Evolutionary conservation across 2,888 invertebrate genomes (phyloP).

Genomic region (Bimastos eiseni): DNA sequence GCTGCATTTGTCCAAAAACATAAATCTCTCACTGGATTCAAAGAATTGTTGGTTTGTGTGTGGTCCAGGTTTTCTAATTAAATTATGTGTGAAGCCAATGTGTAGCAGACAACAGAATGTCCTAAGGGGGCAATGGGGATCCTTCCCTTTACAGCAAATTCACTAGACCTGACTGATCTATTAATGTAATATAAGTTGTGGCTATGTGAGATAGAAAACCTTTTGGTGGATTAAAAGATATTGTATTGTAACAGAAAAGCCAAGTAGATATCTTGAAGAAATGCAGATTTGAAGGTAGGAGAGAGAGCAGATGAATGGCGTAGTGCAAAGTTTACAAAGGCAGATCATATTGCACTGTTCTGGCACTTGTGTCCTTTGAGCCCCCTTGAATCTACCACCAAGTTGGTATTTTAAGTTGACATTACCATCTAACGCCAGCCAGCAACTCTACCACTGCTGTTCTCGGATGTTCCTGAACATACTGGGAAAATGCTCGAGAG

Average conservation of each 20-base stretch:
- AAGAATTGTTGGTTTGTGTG: background rate
- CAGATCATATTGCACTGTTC: background rate
- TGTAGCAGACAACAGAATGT: too few species aligned
- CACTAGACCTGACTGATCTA: too few species aligned
- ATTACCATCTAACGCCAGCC: background rate
- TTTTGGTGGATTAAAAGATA: too few species aligned
- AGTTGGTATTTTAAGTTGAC: background rate
- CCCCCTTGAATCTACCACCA: background rate
- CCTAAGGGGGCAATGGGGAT: too few species aligned
- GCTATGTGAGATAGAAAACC: too few species aligned
- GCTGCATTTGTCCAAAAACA: background rate
- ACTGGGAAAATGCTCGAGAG: too few species aligned
- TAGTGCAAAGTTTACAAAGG: background rate
- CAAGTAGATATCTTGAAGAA: background rate
- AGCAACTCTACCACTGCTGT: too few species aligned
- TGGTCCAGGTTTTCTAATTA: background rate
- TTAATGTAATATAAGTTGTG: too few species aligned
- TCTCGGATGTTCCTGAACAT: too few species aligned
- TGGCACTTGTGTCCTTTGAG: background rate
- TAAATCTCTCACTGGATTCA: background rate
- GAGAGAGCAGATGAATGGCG: background rate
- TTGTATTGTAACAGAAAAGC: too few species aligned
- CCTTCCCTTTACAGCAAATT: too few species aligned
- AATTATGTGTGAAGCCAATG: too few species aligned
- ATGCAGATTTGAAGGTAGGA: background rate